Base-by-base conservation (phyloP, 2,797 vertebrate species). In the Sternarchorhynchus goeldii region DNA sequence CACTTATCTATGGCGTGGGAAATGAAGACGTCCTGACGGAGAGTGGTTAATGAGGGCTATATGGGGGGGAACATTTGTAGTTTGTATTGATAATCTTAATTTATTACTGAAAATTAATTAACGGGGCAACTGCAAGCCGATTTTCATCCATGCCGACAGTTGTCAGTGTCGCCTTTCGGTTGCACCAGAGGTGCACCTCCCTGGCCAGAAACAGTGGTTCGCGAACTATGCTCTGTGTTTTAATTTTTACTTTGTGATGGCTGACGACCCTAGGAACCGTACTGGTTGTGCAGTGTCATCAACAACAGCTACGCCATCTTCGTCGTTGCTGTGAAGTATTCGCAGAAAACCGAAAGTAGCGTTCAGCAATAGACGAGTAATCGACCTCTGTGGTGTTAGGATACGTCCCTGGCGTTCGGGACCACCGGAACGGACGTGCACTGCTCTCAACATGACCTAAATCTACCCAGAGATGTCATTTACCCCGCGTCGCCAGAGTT, bases 341-440 rank as follows among this genome's bases (percentile, higher is more conserved):
- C 1, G 34, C n/a, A 7, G 31, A 16, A 36, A 36, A 71, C 53
- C n/a, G 17, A 53, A 68, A 68, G 2, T 2, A 29, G 12, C 65
- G 5, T 7, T 3, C 16, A 41, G 34, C 39, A 25, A 4, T 16
- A 68, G 41, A 29, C 66, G 45, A 55, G 64, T 53, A n/a, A 1
- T 21, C 17, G 45, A 18, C 29, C 21, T 41, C 17, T 25, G 63
- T 18, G 14, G 21, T 41, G 20, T 55, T 1, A 36, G 69, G 18
- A 31, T n/a, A 31, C 32, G 18, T 6, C n/a, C 39, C 12, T 34
- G 77, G 32, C 53, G 36, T 39, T 66, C 53, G 58, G 32, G 34
- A 63, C 63, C 21, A 69, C 84, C 75, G 88, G 88, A 84, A 90
- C 90, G 92, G 88, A 91, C 88, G 85, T 86, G 66, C 84, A 78